Percentiles rank a stretch among this genome's conserved stretches.
These are phyloP conservation scores for Dromococcyx pavoninus DNA, from an alignment of 2,797 vertebrate genomes.

Conservation along the genomic window DNA sequence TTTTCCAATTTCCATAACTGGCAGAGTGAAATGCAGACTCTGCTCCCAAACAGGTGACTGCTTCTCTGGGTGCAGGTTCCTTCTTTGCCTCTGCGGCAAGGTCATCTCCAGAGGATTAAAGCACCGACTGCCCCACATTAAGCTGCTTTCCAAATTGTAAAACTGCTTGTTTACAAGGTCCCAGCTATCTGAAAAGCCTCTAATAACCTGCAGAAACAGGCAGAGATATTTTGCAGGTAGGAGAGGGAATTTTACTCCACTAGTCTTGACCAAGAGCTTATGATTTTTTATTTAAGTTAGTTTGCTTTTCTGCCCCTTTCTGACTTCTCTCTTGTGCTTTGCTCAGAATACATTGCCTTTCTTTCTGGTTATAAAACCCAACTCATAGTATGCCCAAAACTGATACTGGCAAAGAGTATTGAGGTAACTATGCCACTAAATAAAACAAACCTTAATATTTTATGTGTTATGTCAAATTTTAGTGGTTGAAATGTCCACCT, in stretches of 20 bases:
- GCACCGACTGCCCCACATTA: background rate
- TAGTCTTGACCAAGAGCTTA: background rate
- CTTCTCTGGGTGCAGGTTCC: fast-evolving
- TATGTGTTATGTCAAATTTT: constrained; percentile 21
- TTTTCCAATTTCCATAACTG: background rate
- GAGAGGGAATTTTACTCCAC: background rate
- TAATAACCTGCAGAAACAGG: background rate
- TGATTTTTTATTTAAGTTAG: constrained; percentile 35
- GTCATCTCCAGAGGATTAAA: background rate
- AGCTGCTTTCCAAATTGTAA: background rate
- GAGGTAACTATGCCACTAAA: background rate
- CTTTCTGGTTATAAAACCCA: background rate
- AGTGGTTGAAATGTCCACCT: constrained; percentile 42
- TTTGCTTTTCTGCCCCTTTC: background rate
- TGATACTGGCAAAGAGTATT: background rate
- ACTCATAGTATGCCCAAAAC: background rate
- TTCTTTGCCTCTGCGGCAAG: background rate
- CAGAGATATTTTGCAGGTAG: background rate
- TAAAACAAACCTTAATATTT: constrained; percentile 14
- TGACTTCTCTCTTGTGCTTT: background rate
- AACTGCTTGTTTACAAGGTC: constrained; percentile 1
- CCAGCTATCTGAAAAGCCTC: background rate
- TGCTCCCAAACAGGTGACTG: background rate
- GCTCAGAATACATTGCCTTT: background rate
- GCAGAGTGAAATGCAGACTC: background rate